Evolutionary conservation across 2,888 invertebrate species (phyloP).

Genomic region (Torymus tubicola): DNA sequence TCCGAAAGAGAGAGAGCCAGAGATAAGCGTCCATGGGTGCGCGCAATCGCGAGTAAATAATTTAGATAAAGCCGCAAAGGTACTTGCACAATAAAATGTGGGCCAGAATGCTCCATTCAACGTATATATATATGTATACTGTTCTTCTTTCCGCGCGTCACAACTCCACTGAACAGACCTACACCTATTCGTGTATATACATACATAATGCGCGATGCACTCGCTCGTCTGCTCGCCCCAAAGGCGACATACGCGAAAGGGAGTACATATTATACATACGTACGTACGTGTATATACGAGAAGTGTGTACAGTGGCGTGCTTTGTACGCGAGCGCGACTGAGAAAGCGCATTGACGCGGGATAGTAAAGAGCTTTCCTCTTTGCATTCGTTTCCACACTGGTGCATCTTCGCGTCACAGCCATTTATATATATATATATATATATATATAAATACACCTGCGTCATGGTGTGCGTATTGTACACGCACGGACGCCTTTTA

Average conservation of each 20-base stretch:
- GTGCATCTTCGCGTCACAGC: background rate
- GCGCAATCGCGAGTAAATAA: constrained; percentile 40
- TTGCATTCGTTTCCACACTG: background rate
- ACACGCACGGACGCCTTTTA: background rate
- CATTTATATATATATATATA: constrained; percentile 35
- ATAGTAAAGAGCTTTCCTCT: background rate
- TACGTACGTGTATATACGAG: background rate
- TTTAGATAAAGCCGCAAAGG: constrained; percentile 27
- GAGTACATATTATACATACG: too few relatives aligned
- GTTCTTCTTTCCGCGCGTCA: too few relatives aligned
- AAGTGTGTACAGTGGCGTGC: constrained; percentile 1
- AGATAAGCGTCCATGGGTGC: background rate
- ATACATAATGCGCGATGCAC: too few relatives aligned
- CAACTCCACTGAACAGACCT: too few relatives aligned
- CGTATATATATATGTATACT: background rate
- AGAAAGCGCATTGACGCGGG: constrained; percentile 18
- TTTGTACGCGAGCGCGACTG: constrained; percentile 12
- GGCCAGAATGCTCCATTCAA: constrained; percentile 18
- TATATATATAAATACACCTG: constrained; percentile 15
- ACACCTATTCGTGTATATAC: too few relatives aligned
- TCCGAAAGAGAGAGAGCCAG: too few relatives aligned
- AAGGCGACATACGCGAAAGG: too few relatives aligned
- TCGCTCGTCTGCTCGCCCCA: too few relatives aligned
- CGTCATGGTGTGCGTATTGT: background rate
- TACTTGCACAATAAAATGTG: constrained; percentile 31